Percentiles rank a stretch among this genome's conserved stretches.
Conservation (phyloP, 2,113 vertebrate genomes). For the Platysteira castanea region DNA sequence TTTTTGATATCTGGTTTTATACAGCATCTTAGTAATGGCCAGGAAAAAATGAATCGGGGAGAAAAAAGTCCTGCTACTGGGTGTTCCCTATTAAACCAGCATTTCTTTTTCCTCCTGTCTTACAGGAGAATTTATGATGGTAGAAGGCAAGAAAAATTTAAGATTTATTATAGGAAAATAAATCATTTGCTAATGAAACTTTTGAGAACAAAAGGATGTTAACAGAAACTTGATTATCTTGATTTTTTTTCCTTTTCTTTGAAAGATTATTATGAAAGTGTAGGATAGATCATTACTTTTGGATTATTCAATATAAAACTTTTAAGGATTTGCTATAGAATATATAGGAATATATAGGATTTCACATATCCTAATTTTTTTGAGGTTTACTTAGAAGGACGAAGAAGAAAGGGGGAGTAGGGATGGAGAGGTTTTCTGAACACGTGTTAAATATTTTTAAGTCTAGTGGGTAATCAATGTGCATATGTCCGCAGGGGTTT, state of each 20-base stretch:
- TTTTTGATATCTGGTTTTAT: background rate
- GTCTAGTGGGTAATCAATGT: background rate
- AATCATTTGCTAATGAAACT: background rate
- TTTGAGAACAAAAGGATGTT: background rate
- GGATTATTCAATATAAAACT: background rate
- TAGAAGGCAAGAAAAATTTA: background rate
- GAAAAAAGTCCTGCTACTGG: background rate
- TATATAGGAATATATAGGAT: too few species aligned
- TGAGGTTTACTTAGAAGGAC: background rate
- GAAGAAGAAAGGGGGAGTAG: background rate
- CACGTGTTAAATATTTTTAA: background rate
- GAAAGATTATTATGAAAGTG: background rate
- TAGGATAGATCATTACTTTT: background rate
- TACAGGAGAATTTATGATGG: background rate
- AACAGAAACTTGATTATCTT: background rate
- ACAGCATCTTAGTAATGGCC: background rate
- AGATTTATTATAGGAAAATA: background rate
- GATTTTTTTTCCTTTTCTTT: background rate
- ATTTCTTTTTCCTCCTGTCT: background rate
- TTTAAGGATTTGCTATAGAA: background rate
- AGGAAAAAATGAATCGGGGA: background rate
- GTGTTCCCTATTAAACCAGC: background rate
- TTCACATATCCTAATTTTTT: background rate
- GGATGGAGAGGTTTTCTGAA: background rate
- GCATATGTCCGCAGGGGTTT: fast-evolving